These are phyloP conservation scores for Xylota segnis DNA, from an alignment of 2,888 invertebrate genomes.

Conservation along the genomic window DNA sequence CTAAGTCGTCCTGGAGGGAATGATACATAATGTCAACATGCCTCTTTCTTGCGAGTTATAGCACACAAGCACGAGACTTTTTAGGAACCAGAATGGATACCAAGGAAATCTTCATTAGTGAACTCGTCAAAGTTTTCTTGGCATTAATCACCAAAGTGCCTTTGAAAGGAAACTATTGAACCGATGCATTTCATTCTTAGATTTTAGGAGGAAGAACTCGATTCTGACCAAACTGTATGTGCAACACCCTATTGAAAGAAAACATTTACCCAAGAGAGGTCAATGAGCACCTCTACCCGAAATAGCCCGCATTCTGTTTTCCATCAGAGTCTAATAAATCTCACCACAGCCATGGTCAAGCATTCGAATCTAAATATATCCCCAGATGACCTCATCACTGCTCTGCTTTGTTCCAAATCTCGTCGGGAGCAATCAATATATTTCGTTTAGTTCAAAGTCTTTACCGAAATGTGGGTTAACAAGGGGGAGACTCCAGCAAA, in stretches of 20 bases:
- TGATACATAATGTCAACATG: too few relatives aligned
- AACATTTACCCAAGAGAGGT: slow-evolving; percentile 23
- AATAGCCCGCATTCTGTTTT: slow-evolving; percentile 21
- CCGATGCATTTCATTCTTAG: too few relatives aligned
- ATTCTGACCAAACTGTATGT: too few relatives aligned
- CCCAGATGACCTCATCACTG: slow-evolving; percentile 43
- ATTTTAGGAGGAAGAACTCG: too few relatives aligned
- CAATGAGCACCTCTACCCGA: slow-evolving; percentile 28
- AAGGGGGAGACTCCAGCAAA: not conserved
- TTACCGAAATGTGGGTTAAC: slow-evolving; percentile 11
- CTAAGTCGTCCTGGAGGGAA: too few relatives aligned
- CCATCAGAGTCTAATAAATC: slow-evolving; percentile 21
- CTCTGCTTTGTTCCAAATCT: not conserved
- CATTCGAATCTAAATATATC: slow-evolving; percentile 43
- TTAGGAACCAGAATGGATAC: too few relatives aligned
- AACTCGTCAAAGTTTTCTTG: too few relatives aligned
- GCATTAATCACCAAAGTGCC: too few relatives aligned
- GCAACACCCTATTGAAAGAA: not conserved
- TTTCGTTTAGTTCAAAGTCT: not conserved
- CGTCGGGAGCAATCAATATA: slow-evolving; percentile 11
- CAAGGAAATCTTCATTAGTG: too few relatives aligned
- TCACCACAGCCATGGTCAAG: not conserved
- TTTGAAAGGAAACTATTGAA: too few relatives aligned
- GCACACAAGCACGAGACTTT: too few relatives aligned
- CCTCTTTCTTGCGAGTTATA: too few relatives aligned